Evolutionary conservation across 1,140 invertebrate species (phyloP).

Genomic region (Drosophila virilis): DNA sequence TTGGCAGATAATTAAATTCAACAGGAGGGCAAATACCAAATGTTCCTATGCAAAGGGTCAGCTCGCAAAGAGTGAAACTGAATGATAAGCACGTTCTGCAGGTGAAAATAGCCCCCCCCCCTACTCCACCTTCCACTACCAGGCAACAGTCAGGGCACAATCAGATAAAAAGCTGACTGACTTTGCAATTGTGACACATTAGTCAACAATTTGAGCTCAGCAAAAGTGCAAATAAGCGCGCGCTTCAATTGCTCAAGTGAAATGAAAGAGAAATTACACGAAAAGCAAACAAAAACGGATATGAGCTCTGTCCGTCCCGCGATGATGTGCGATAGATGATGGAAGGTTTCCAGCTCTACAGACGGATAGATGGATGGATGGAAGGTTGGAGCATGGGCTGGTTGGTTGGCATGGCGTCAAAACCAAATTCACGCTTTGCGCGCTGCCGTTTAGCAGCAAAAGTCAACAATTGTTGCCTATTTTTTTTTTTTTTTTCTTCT

Average conservation of each 20-base stretch:
- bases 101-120: slow-evolving; percentile 50
- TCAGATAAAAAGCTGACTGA: slow-evolving; percentile 45
- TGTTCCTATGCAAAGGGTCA: slow-evolving; percentile 11
- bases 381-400: slow-evolving; percentile 31
- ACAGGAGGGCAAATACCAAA: neutral
- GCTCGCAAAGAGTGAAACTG: slow-evolving; percentile 23
- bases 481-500: slow-evolving; percentile 28
- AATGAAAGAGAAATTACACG: slow-evolving; percentile 83
- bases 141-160: slow-evolving; percentile 24
- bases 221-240: slow-evolving; percentile 82
- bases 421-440: slow-evolving; percentile 34
- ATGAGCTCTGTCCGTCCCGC: slow-evolving; percentile 25
- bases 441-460: slow-evolving; percentile 17
- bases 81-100: slow-evolving; percentile 69
- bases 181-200: slow-evolving; percentile 83
- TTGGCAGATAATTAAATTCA: slow-evolving; percentile 50
- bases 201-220: slow-evolving; percentile 83
- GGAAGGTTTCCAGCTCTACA: neutral
- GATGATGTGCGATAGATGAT: slow-evolving; percentile 57
- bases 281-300: slow-evolving; percentile 79
- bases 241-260: slow-evolving; percentile 83
- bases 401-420: slow-evolving; percentile 15
- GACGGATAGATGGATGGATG: slow-evolving; percentile 32
- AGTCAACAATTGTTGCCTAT: slow-evolving; percentile 40
- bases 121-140: neutral